phyloP scores from a whole-genome alignment of 2,113 vertebrate species.

The Chinchilla lanigera region DNA sequence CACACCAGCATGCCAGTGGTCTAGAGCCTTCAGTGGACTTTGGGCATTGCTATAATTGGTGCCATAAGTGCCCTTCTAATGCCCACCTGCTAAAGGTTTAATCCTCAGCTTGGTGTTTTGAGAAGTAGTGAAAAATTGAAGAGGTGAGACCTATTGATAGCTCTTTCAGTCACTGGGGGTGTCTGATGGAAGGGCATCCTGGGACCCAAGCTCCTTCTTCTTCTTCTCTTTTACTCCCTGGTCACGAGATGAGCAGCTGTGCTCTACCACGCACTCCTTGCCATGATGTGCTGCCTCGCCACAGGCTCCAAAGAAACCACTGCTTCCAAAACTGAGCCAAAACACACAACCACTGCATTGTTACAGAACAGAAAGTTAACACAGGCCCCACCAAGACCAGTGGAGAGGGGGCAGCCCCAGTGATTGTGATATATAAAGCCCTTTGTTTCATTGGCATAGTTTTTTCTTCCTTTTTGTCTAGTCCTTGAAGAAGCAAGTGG shows the following conservation, averaged over 20 bases:
- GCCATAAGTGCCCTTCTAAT: not conserved
- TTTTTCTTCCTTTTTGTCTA: not conserved
- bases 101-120: not conserved
- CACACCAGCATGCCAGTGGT: not conserved
- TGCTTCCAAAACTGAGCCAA: not conserved
- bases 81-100: not conserved
- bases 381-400: not conserved
- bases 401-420: not conserved
- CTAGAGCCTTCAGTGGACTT: conserved; percentile 11
- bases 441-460: not conserved
- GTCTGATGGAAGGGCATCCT: not conserved
- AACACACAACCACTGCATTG: no score
- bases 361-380: not conserved
- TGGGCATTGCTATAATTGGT: not conserved
- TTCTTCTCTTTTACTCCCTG: not conserved
- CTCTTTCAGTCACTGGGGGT: not conserved
- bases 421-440: not conserved
- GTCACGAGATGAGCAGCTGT: not conserved
- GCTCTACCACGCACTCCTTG: not conserved
- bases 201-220: not conserved
- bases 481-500: not conserved
- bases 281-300: no score
- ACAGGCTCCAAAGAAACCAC: not conserved
- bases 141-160: not conserved
- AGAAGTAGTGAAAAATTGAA: not conserved